These are phyloP conservation scores for Furcifer pardalis DNA, from an alignment of 2,797 vertebrate species.

Conservation along the genomic window DNA sequence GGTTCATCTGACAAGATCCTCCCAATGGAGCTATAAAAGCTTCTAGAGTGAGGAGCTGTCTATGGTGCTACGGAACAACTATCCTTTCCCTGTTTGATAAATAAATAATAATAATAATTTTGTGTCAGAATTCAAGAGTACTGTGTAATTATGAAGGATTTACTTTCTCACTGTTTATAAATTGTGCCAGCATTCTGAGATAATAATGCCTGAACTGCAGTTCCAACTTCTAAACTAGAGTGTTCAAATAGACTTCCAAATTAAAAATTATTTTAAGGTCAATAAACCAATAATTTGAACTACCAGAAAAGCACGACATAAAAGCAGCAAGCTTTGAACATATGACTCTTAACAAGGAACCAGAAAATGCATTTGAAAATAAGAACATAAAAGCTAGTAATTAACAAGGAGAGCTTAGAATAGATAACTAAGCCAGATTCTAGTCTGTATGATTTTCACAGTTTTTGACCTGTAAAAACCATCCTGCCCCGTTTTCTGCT, in stretches of 20 bases:
- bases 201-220: not conserved
- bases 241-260: constrained; percentile 5
- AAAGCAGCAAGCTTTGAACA: not conserved
- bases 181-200: not conserved
- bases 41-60: too few species aligned
- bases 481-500: not conserved
- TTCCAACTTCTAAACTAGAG: not conserved
- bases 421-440: not conserved
- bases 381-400: not conserved
- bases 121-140: not conserved
- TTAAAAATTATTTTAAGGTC: not conserved
- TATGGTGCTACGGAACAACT: not conserved
- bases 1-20: not conserved
- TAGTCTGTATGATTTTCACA: not conserved
- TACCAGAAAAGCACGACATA: not conserved
- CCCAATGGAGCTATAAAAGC: not conserved
- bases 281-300: constrained; percentile 2
- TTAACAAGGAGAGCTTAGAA: not conserved
- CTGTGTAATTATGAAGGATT: not conserved
- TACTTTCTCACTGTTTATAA: not conserved
- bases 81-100: not conserved
- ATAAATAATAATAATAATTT: too few species aligned
- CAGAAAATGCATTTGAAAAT: not conserved
- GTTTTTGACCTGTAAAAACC: not conserved
- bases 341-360: not conserved